These are phyloP conservation scores for Piezodorus guildinii DNA, from an alignment of 1,140 invertebrate genomes.

Conservation along the genomic window DNA sequence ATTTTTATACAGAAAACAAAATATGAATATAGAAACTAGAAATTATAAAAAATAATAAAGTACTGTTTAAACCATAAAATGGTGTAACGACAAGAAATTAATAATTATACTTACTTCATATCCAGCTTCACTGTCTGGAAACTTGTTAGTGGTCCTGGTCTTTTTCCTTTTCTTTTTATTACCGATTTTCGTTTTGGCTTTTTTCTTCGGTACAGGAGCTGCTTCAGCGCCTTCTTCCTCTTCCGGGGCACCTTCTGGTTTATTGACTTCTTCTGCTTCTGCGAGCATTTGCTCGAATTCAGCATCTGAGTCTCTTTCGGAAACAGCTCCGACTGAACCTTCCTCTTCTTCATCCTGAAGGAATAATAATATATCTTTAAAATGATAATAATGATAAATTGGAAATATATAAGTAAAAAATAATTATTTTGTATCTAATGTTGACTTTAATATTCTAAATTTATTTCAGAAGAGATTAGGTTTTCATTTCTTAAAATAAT, in stretches of 20 bases:
- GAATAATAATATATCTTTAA: conserved; percentile 1
- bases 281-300: conserved; percentile 92
- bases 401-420: too few species aligned
- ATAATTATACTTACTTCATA: conserved; percentile 44
- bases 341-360: conserved; percentile 67
- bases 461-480: too few species aligned
- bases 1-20: too few species aligned
- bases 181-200: conserved; percentile 86
- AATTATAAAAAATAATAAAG: too few species aligned
- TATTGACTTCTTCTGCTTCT: conserved; percentile 67
- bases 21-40: too few species aligned
- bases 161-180: conserved; percentile 87
- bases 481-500: too few species aligned
- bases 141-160: conserved; percentile 70
- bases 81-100: background rate
- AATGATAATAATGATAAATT: too few species aligned
- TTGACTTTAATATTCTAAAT: too few species aligned
- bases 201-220: conserved; percentile 51
- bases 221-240: conserved; percentile 36
- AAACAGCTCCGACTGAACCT: conserved; percentile 42
- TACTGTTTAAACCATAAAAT: too few species aligned
- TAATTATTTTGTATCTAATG: too few species aligned
- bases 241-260: conserved; percentile 35
- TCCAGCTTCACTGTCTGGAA: conserved; percentile 70
- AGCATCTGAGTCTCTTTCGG: conserved; percentile 78